Conservation (phyloP, 2,888 invertebrate species). For the Pristionchus exspectatus region DNA sequence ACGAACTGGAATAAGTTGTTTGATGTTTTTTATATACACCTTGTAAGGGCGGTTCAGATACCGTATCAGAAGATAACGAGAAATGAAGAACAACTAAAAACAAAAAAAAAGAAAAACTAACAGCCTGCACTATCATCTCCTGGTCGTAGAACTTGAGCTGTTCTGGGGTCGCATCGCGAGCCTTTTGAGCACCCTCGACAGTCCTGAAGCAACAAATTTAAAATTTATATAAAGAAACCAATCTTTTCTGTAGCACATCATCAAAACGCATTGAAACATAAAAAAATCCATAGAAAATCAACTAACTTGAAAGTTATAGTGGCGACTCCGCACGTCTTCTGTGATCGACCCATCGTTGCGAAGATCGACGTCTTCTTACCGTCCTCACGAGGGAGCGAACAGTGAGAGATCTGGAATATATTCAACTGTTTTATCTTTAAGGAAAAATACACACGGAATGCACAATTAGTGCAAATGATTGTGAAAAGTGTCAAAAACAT, state of each 20-base stretch:
- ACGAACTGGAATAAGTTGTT: constrained; percentile 60
- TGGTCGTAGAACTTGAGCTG: constrained; percentile 78
- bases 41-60: too few relatives aligned
- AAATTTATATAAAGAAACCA: not conserved
- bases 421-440: too few relatives aligned
- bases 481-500: too few relatives aligned
- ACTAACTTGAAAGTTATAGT: constrained; percentile 75
- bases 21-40: not conserved
- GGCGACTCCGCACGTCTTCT: constrained; percentile 71
- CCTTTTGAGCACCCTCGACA: constrained; percentile 70
- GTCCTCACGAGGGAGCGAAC: constrained; percentile 74
- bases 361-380: constrained; percentile 68
- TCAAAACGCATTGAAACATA: not conserved
- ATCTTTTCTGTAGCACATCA: not conserved
- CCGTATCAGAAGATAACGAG: too few relatives aligned
- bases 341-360: constrained; percentile 72
- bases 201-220: constrained; percentile 61
- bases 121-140: constrained; percentile 72
- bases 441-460: too few relatives aligned
- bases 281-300: not conserved
- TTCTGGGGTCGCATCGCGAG: constrained; percentile 70
- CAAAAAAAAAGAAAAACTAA: constrained; percentile 45
- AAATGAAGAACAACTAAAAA: not conserved
- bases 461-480: too few relatives aligned
- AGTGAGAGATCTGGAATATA: constrained; percentile 65